These are phyloP conservation scores for Eulacestoma nigropectus DNA, from an alignment of 2,113 vertebrate genomes.

Conservation along the genomic window DNA sequence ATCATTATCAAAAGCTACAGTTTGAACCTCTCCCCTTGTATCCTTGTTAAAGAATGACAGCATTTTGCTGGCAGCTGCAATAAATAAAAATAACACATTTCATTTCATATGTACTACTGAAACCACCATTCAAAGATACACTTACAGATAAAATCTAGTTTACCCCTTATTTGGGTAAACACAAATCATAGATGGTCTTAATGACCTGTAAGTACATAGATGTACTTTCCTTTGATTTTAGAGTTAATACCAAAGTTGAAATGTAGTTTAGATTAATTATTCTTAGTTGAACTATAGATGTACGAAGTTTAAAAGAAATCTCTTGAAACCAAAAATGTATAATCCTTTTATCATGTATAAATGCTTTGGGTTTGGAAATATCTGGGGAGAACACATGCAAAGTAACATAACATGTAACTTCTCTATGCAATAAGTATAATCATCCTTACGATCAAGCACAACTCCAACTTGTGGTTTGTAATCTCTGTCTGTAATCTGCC, in stretches of 20 bases:
- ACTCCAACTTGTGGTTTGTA: constrained; percentile 91
- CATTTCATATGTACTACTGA: not conserved
- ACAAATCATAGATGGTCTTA: not conserved
- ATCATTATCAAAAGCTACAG: constrained; percentile 82
- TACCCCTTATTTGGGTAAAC: not conserved
- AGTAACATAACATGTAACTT: not conserved
- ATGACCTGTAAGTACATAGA: not conserved
- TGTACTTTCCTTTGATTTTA: not conserved
- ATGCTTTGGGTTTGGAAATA: not conserved
- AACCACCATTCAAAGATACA: not conserved
- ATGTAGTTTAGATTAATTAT: not conserved
- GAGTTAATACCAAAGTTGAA: not conserved
- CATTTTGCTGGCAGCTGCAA: constrained; percentile 85
- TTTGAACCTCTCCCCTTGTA: constrained; percentile 85
- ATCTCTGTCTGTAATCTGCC: constrained; percentile 91
- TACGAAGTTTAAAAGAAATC: not conserved
- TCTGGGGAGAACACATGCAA: not conserved
- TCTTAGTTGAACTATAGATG: not conserved
- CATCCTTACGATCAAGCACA: constrained; percentile 86
- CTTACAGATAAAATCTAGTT: not conserved
- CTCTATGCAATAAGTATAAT: not conserved
- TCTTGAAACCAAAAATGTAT: not conserved
- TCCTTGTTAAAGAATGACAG: constrained; percentile 96
- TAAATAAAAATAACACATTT: not conserved
- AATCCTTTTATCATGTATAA: not conserved